Evolutionary conservation across 1,140 invertebrate genomes (phyloP).

Genomic region (Zaprionus ornatus): DNA sequence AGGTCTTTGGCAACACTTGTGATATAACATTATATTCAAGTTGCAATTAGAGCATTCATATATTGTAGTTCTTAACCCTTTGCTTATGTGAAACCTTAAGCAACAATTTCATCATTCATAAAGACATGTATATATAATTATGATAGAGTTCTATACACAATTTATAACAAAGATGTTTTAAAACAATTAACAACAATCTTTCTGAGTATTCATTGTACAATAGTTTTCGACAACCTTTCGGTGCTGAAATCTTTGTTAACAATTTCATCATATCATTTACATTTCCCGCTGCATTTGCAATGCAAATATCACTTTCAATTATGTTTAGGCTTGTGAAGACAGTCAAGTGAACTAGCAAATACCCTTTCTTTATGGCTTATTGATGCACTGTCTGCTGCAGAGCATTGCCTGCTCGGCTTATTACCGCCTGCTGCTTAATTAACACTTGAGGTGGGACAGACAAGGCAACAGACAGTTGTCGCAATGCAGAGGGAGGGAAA

Average conservation of each 20-base stretch:
- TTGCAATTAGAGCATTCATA: too few relatives aligned
- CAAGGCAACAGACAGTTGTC: slow-evolving; percentile 9
- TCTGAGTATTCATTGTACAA: too few relatives aligned
- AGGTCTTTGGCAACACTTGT: too few relatives aligned
- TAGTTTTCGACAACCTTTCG: too few relatives aligned
- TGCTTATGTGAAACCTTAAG: too few relatives aligned
- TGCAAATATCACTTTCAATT: slow-evolving; percentile 2
- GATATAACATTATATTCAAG: too few relatives aligned
- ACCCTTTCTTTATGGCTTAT: neutral
- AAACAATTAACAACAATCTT: too few relatives aligned
- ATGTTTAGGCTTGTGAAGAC: neutral
- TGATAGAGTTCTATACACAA: neutral
- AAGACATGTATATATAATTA: neutral
- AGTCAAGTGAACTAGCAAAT: neutral
- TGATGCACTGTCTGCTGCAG: neutral
- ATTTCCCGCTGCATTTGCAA: neutral
- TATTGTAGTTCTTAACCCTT: too few relatives aligned
- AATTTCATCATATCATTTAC: slow-evolving; percentile 22
- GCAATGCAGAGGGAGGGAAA: too few relatives aligned
- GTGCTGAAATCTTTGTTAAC: neutral
- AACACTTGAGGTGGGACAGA: slow-evolving; percentile 12
- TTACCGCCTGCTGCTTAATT: slow-evolving; percentile 17
- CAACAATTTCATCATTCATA: neutral
- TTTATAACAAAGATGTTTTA: too few relatives aligned
- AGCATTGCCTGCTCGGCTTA: neutral